Conservation (phyloP, 2,888 invertebrate species). For the Pristionchus maxplancki region DNA sequence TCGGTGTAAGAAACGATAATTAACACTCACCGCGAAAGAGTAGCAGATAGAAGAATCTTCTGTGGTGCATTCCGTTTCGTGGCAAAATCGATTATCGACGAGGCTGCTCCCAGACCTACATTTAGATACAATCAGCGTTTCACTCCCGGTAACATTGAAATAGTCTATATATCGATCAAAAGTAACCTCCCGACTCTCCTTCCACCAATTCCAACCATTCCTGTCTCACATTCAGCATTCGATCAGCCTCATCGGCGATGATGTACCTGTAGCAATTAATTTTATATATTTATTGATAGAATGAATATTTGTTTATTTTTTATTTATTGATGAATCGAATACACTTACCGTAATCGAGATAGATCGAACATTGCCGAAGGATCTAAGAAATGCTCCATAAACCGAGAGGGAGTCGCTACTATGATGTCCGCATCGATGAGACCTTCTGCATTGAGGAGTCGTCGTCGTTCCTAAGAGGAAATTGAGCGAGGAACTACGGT, state of each 20-base stretch:
- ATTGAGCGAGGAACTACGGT: not conserved
- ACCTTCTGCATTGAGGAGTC: not conserved
- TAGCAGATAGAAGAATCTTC: constrained; percentile 96
- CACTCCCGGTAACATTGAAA: not conserved
- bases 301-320: not conserved
- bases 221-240: constrained; percentile 92
- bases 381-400: constrained; percentile 91
- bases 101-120: constrained; percentile 14
- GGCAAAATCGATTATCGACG: constrained; percentile 60
- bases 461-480: constrained; percentile 19
- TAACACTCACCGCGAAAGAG: constrained; percentile 79
- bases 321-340: not conserved
- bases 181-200: constrained; percentile 77
- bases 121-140: no score
- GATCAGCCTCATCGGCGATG: constrained; percentile 96
- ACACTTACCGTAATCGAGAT: constrained; percentile 81
- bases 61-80: constrained; percentile 81
- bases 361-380: constrained; percentile 80
- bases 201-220: constrained; percentile 92
- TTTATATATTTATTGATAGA: not conserved
- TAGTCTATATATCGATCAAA: not conserved
- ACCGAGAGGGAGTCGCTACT: constrained; percentile 92
- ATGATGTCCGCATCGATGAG: constrained; percentile 84
- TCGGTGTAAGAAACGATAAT: no score
- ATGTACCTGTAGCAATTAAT: constrained; percentile 65